phyloP scores from a whole-genome alignment of 2,888 invertebrate genomes.

The Plebejus anna region DNA sequence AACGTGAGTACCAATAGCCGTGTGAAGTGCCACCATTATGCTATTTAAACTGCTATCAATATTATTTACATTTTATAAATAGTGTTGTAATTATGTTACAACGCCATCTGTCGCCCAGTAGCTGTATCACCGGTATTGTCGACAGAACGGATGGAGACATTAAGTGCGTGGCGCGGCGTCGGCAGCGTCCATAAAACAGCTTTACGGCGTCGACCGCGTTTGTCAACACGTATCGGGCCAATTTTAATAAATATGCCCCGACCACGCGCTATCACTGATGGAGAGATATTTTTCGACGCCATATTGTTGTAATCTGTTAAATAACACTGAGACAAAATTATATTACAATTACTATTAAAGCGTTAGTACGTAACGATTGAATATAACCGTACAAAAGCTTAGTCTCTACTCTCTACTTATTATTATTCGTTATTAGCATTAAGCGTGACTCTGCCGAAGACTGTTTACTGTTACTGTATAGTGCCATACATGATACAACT shows the following conservation, averaged over 20 bases:
- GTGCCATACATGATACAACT: too few species aligned
- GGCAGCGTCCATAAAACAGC: neutral
- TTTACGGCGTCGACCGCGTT: neutral
- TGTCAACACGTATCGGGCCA: neutral
- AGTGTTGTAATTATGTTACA: neutral
- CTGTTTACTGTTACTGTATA: too few species aligned
- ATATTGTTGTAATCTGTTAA: neutral
- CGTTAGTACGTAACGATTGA: too few species aligned
- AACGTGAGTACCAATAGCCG: too few species aligned
- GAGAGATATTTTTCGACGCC: neutral
- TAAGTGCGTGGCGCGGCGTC: neutral
- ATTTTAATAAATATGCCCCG: constrained; percentile 13
- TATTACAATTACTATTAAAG: neutral
- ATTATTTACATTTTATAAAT: neutral
- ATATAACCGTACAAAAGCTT: too few species aligned
- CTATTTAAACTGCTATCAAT: too few species aligned
- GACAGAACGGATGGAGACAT: constrained; percentile 1
- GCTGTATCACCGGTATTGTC: neutral
- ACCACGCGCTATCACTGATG: neutral
- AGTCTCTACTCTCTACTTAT: too few species aligned
- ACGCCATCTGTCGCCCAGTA: constrained; percentile 11
- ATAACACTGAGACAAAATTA: neutral
- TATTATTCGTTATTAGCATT: too few species aligned
- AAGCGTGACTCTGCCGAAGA: too few species aligned
- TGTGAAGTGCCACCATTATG: too few species aligned